Conservation (phyloP, 1,140 invertebrate genomes). For the Colletes gigas region DNA sequence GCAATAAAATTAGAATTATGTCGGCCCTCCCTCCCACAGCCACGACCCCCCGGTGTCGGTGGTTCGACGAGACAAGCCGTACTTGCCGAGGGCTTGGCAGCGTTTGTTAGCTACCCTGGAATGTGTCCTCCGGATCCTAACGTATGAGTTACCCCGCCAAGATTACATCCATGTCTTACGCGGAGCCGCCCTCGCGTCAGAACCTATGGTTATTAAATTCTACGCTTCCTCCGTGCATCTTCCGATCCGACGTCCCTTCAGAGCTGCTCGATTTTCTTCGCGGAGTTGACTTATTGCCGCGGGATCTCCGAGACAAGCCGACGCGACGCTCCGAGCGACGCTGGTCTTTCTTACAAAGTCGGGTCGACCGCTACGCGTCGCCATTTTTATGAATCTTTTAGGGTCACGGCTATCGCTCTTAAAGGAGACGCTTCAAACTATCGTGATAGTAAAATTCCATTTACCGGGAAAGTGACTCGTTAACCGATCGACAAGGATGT, state of each 20-base stretch:
- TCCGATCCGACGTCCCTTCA: constrained; percentile 18
- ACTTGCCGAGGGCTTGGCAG: constrained; percentile 49
- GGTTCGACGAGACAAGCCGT: constrained; percentile 32
- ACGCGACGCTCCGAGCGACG: not conserved
- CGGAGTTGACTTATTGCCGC: constrained; percentile 71
- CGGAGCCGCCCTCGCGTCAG: constrained; percentile 48
- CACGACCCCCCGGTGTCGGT: not conserved
- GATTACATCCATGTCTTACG: constrained; percentile 78
- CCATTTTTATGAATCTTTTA: constrained; percentile 41
- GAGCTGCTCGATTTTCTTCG: constrained; percentile 44
- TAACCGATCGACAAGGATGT: not conserved
- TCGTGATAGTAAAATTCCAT: constrained; percentile 45
- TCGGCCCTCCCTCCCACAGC: constrained; percentile 35
- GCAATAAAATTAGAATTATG: constrained; percentile 82
- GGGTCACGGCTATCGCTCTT: constrained; percentile 25
- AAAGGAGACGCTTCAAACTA: constrained; percentile 23
- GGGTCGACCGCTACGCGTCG: constrained; percentile 15
- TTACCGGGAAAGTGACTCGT: constrained; percentile 30
- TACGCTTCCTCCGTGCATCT: constrained; percentile 61
- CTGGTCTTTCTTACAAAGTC: not conserved
- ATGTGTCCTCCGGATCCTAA: constrained; percentile 77
- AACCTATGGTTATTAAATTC: constrained; percentile 80
- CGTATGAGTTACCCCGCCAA: constrained; percentile 77
- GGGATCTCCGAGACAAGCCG: not conserved
- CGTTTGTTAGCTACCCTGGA: constrained; percentile 78